phyloP scores from a whole-genome alignment of 2,888 invertebrate genomes.

The Anticlea derivata region DNA sequence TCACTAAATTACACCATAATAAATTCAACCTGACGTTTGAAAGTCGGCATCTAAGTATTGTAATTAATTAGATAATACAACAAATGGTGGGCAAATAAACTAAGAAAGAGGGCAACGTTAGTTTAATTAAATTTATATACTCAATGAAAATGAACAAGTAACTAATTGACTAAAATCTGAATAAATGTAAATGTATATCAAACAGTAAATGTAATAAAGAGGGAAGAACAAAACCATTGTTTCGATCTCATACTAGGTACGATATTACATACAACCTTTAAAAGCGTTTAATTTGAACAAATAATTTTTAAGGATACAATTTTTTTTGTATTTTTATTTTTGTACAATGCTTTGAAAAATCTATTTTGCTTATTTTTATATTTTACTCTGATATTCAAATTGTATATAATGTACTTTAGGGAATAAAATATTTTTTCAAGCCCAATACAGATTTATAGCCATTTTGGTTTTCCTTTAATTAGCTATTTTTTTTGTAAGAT shows the following conservation, averaged over 20 bases:
- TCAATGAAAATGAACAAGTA: constrained; percentile 73
- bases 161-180: constrained; percentile 78
- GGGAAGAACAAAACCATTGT: constrained; percentile 54
- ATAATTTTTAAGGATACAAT: constrained; percentile 19
- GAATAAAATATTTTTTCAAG: constrained; percentile 52
- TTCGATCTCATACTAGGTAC: constrained; percentile 31
- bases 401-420: constrained; percentile 41
- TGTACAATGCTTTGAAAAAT: constrained; percentile 35
- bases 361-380: constrained; percentile 42
- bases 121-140: constrained; percentile 71
- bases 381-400: constrained; percentile 47
- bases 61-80: constrained; percentile 77
- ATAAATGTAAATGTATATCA: too few relatives aligned
- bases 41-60: constrained; percentile 78
- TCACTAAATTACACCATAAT: constrained; percentile 84
- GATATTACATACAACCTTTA: constrained; percentile 63
- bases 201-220: constrained; percentile 43
- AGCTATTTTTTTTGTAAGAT: constrained; percentile 63
- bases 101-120: constrained; percentile 80
- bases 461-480: constrained; percentile 67
- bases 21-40: constrained; percentile 75
- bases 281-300: constrained; percentile 44
- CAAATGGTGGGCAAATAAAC: constrained; percentile 83
- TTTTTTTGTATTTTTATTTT: constrained; percentile 31
- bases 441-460: constrained; percentile 55